Evolutionary conservation across 1,140 invertebrate species (phyloP), one percentile per base, ranked within the genome.

Genomic region (Zaprionus taronus): DNA sequence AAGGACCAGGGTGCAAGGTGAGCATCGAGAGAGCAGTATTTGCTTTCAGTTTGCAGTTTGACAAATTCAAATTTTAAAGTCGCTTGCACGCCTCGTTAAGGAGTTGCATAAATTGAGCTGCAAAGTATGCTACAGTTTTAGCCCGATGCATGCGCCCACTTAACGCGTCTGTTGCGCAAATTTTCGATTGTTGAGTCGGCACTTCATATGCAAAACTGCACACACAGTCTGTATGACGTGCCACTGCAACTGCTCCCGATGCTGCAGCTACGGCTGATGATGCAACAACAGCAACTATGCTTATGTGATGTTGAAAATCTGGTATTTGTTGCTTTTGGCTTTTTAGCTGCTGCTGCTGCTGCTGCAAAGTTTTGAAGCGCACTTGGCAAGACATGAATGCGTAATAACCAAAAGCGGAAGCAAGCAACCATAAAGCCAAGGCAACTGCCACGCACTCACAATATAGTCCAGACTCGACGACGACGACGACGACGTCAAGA

Each of bases 391-490:
- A 87, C 84, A 87, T 87, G 84, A 87, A 87, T 87, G 84, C 84
- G 84, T 87, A 87, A 87, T 87, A 87, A 87, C 85, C 81, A 90
- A 87, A 87, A 87, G 84, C 84, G 84, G 84, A 87, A 87, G 84
- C 84, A 84, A 84, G 81, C 85, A 89, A 84, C 85, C 83, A 90
- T 83, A 84, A 87, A 81, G 81, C 65, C 85, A 84, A 79, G 81
- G 75, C 81, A 72, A 72, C 56, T 31, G 57, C 56, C 77, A 77
- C 62, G 58, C 65, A 61, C 55, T 60, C 38, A 51, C 70, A 49
- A 62, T 31, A 62, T n/a, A 65, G 58, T 58, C 20, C 56, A 66
- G 64, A 65, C 58, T 41, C 47, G 60, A 51, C 41, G 41, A 44
- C 41, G 60, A 51, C 41, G 41, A 44, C 41, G 41, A 53, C 49